phyloP scores from a whole-genome alignment of 1,140 invertebrate species.

The Nasonia vitripennis region DNA sequence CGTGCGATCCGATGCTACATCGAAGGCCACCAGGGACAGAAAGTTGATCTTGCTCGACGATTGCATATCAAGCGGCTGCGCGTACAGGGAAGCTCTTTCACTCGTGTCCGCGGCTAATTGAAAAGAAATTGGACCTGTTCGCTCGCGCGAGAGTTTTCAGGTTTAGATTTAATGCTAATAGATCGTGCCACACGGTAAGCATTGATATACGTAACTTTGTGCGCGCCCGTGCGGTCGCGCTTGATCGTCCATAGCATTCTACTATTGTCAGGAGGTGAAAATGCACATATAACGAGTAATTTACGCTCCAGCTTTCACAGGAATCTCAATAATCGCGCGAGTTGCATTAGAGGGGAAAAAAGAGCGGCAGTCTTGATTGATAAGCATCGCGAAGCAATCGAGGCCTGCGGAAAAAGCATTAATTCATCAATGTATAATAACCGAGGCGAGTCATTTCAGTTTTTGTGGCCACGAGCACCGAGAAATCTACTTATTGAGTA shows the following conservation, averaged over 20 bases:
- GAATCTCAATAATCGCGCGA: constrained; percentile 9
- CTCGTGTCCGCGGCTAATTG: constrained; percentile 30
- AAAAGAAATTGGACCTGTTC: constrained; percentile 28
- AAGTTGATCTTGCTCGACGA: constrained; percentile 61
- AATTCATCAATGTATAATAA: constrained; percentile 38
- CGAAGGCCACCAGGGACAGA: constrained; percentile 52
- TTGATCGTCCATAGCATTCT: neutral
- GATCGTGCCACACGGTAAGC: neutral
- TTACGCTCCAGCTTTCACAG: constrained; percentile 1
- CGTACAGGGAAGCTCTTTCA: neutral
- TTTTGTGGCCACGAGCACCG: neutral
- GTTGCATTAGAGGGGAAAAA: neutral
- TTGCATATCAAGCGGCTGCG: constrained; percentile 56
- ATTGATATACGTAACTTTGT: neutral
- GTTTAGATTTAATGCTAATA: neutral
- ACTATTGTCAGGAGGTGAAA: neutral
- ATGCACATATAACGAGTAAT: neutral
- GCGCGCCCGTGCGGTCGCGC: neutral
- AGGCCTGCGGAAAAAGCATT: constrained; percentile 30
- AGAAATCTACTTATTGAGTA: constrained; percentile 47
- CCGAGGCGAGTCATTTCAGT: constrained; percentile 11
- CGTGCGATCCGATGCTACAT: constrained; percentile 9
- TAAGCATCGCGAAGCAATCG: constrained; percentile 25
- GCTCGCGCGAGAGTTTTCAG: neutral
- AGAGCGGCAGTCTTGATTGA: constrained; percentile 28